Evolutionary conservation across 2,797 vertebrate genomes (phyloP).

Genomic region (Limnodromus scolopaceus): DNA sequence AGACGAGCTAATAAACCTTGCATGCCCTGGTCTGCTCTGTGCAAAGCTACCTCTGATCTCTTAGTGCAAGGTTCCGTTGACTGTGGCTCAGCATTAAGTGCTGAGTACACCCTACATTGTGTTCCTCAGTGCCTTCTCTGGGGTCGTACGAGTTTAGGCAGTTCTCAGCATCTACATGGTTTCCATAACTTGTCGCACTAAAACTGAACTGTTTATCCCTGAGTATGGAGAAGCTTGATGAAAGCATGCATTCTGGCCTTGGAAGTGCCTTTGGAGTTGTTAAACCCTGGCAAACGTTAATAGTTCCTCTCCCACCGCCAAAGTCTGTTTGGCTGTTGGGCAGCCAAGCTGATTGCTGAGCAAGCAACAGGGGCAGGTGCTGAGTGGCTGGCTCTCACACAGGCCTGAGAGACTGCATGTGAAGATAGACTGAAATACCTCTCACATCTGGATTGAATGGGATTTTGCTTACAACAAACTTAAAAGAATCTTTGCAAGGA

Average conservation of each 20-base stretch:
- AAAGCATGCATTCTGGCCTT: neutral
- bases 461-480: neutral
- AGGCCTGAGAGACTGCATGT: neutral
- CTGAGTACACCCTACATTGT: accelerated
- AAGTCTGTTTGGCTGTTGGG: neutral
- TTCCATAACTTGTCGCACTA: accelerated
- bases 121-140: neutral
- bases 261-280: neutral
- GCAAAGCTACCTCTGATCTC: neutral
- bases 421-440: neutral
- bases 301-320: neutral
- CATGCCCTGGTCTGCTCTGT: neutral
- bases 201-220: neutral
- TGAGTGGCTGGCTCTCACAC: neutral
- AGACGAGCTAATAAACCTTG: neutral
- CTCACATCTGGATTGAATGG: neutral
- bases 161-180: neutral
- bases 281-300: neutral
- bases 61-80: accelerated
- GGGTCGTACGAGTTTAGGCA: neutral
- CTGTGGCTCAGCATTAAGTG: neutral
- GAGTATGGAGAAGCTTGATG: accelerated
- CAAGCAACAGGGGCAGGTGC: neutral
- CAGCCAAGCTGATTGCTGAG: neutral
- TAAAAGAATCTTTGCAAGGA: neutral